Evolutionary conservation across 2,888 invertebrate genomes (phyloP), one percentile per base, ranked within the genome.

Genomic region (Pristionchus mayeri): DNA sequence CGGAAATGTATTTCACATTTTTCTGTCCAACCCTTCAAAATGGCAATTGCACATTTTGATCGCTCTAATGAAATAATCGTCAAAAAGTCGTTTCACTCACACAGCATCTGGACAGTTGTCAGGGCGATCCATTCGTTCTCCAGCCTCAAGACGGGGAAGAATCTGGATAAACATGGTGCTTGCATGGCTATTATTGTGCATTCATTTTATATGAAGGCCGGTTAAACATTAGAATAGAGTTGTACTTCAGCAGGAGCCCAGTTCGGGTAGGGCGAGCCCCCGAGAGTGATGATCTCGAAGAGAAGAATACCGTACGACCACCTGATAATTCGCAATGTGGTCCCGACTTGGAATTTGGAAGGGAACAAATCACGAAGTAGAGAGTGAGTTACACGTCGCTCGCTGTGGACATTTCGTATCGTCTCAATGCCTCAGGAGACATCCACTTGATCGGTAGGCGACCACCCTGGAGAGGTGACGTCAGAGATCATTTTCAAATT

Each of bases 101-200:
- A 96, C 94, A 86, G 95, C 95, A 87, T 95, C 95, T 63, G 97
- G 96, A 1, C 97, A 95, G 93, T 95, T 96, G 52, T 95, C 94
- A 0, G 98, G 98, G 90, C 96, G 95, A 87, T 96, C 96, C 95
- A 98, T 95, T 86, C 98, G 95, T 92, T 96, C 96, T 87, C 98
- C 98, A 90, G 96, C 95, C 81, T 95, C 95, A 0, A 98, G 94
- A 84, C 80, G 80, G 2, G 80, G 80, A 7, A 80, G 57, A 16
- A 80, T 80, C 80, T 79, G 54, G n/a, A n/a, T n/a, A n/a, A 4
- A 34, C 0, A 7, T 54, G 7, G 6, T 63, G 11, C 34, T 67
- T 24, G 27, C 7, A n/a, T n/a, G n/a, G 21, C 54, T n/a, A 7
- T 3, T 54, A 7, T 54, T 3, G n/a, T 7, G 54, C 18, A n/a